A percentile compares a stretch with the other conserved stretches of the same genome.
These are phyloP conservation scores for Benthosema pterotum DNA, from an alignment of 2,797 vertebrate genomes.

Conservation along the genomic window DNA sequence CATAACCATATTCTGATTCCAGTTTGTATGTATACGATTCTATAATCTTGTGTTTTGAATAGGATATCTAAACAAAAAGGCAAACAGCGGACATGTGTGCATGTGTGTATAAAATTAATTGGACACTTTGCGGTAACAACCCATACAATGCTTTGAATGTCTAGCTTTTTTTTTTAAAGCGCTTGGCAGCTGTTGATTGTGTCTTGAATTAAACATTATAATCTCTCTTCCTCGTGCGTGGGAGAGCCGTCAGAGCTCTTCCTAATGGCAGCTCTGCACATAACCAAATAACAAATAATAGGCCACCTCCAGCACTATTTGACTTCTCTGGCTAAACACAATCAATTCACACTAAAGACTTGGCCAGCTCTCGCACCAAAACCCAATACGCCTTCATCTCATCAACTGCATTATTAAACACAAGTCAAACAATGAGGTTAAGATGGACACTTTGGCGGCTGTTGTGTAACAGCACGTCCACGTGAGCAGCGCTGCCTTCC, in stretches of 20 bases:
- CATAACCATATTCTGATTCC: too few species aligned
- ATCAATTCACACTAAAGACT: constrained; percentile 39
- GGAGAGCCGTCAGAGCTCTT: constrained; percentile 15
- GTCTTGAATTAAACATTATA: constrained; percentile 9
- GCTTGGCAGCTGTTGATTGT: constrained; percentile 2
- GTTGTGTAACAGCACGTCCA: too few species aligned
- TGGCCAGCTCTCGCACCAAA: constrained; percentile 31
- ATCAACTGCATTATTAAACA: constrained; percentile 57
- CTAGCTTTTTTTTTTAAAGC: constrained; percentile 1
- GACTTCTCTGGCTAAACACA: constrained; percentile 36
- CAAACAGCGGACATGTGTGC: neutral
- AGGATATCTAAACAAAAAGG: constrained; percentile 3
- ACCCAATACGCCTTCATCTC: constrained; percentile 45
- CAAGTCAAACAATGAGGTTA: constrained; percentile 51
- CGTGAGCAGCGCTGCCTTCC: too few species aligned
- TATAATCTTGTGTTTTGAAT: neutral
- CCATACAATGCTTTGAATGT: constrained; percentile 3
- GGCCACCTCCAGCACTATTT: constrained; percentile 41
- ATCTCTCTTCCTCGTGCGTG: constrained; percentile 14
- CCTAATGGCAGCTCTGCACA: constrained; percentile 39
- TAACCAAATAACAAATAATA: constrained; percentile 40
- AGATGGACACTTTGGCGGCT: constrained; percentile 38
- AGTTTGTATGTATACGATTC: neutral
- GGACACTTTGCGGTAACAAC: constrained; percentile 3
- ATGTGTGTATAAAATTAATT: neutral